Conservation (phyloP, 23 tunicate species). For the Trididemnum miniatum region DNA sequence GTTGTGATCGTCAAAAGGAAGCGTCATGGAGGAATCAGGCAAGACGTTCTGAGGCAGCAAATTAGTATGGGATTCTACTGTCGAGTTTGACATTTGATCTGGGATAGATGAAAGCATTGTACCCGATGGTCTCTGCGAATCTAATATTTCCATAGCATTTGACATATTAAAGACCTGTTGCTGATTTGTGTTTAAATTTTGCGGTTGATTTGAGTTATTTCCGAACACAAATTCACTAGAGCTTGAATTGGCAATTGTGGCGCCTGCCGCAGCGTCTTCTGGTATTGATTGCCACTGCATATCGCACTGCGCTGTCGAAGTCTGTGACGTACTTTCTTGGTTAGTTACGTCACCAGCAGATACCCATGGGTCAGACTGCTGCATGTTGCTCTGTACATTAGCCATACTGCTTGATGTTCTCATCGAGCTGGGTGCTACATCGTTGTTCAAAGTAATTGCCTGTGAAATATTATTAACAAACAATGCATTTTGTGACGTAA, state of each 20-base stretch:
- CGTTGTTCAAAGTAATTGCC: neutral
- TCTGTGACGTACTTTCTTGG: neutral
- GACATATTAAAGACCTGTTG: constrained; percentile 5
- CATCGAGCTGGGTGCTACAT: neutral
- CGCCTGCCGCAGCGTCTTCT: neutral
- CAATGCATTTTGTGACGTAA: neutral
- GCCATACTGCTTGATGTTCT: neutral
- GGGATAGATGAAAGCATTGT: neutral
- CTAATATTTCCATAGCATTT: constrained; percentile 35
- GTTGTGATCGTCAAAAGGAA: constrained; percentile 4
- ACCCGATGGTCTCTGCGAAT: neutral
- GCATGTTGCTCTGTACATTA: neutral
- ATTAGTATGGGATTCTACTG: neutral
- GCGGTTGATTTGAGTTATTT: neutral
- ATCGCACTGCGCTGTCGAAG: neutral
- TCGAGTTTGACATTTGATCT: neutral
- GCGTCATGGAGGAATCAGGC: constrained; percentile 2
- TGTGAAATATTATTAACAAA: neutral
- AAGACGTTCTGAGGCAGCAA: neutral
- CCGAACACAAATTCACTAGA: neutral
- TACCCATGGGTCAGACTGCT: neutral
- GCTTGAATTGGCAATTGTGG: neutral
- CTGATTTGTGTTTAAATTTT: constrained; percentile 12
- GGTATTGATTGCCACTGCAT: constrained; percentile 24
- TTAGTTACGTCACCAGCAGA: neutral